A percentile compares a stretch with the other conserved stretches of the same genome.
These are phyloP conservation scores for Athene noctua DNA, from an alignment of 2,113 vertebrate genomes.

Conservation along the genomic window DNA sequence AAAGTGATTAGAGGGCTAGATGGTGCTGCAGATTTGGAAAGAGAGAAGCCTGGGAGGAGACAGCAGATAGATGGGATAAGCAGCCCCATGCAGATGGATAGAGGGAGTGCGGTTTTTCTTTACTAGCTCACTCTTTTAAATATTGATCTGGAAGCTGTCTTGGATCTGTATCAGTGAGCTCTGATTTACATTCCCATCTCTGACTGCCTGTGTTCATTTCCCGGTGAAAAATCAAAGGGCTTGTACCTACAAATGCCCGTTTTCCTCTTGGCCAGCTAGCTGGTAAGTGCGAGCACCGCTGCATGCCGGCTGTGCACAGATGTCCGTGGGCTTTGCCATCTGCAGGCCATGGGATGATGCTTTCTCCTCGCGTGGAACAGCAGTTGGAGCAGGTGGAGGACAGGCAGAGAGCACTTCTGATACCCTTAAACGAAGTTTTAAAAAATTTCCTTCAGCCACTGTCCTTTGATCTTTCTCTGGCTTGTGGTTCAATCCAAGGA, in stretches of 20 bases:
- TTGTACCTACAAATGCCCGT: constrained; percentile 32
- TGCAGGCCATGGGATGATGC: neutral
- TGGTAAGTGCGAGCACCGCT: accelerated
- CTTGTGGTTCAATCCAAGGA: neutral
- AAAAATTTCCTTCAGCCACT: neutral
- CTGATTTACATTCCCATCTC: neutral
- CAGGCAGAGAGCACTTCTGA: neutral
- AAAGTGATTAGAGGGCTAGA: neutral
- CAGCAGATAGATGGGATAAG: neutral
- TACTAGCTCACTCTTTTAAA: neutral
- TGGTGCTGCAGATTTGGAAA: neutral
- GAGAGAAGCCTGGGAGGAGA: neutral
- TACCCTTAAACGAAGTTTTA: neutral
- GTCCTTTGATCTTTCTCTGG: neutral
- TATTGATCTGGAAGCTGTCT: constrained; percentile 38
- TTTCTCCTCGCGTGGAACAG: neutral
- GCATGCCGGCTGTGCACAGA: constrained; percentile 22
- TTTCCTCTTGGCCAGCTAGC: constrained; percentile 13
- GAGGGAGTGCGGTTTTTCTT: neutral
- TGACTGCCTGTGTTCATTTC: neutral
- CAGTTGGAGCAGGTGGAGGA: neutral
- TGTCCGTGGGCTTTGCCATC: neutral
- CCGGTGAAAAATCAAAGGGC: constrained; percentile 5
- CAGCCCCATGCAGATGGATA: neutral
- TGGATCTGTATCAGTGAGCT: neutral